A percentile compares a stretch with the other conserved stretches of the same genome.
Evolutionary conservation across 2,113 vertebrate species (phyloP).

Genomic region (Bufo bufo): DNA sequence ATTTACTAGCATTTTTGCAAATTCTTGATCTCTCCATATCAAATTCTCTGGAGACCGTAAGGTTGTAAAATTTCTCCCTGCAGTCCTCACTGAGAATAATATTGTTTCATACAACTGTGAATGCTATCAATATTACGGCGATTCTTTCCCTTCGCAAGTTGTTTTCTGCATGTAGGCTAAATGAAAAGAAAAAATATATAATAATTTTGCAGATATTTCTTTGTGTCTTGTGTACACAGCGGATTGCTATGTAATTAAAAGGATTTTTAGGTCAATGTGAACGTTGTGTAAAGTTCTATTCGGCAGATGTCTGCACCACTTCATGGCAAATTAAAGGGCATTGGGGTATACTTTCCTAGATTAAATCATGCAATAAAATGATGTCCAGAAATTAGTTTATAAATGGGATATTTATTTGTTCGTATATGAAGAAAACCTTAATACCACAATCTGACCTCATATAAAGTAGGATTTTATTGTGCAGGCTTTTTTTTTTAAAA

Average conservation of each 20-base stretch:
- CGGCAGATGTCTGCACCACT: constrained; percentile 35
- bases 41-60: constrained; percentile 66
- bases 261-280: constrained; percentile 10
- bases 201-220: neutral
- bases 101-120: constrained; percentile 11
- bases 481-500: constrained; percentile 20
- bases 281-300: constrained; percentile 8
- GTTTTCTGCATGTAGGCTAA: neutral
- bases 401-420: constrained; percentile 44
- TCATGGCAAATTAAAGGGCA: constrained; percentile 19
- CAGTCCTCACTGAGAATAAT: constrained; percentile 35
- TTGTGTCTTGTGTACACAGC: neutral
- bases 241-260: constrained; percentile 21
- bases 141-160: constrained; percentile 13
- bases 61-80: constrained; percentile 65
- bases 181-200: neutral
- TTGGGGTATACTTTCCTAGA: constrained; percentile 24
- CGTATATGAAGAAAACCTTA: constrained; percentile 33
- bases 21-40: constrained; percentile 65
- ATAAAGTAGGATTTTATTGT: constrained; percentile 44
- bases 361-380: constrained; percentile 32
- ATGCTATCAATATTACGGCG: constrained; percentile 38
- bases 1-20: constrained; percentile 68
- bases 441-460: constrained; percentile 35
- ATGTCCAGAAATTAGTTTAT: constrained; percentile 48